Percentiles rank a stretch among this genome's conserved stretches.
Conservation (phyloP, 2,888 invertebrate species). For the Steinernema carpocapsae region DNA sequence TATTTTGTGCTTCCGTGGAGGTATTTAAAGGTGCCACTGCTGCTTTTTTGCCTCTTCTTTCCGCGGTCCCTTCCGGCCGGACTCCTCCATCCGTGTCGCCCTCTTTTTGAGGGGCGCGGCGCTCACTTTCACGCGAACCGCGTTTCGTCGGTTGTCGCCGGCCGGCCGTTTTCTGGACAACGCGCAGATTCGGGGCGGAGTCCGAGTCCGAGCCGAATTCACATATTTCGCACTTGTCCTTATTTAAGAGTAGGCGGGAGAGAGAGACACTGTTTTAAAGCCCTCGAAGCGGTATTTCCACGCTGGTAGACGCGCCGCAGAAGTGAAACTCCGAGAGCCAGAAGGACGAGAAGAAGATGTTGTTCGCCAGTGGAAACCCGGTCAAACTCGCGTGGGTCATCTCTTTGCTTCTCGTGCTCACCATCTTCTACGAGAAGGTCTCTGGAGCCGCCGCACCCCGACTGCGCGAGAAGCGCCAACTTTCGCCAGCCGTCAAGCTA, state of each 20-base stretch:
- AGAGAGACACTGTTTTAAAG: slow-evolving; percentile 28
- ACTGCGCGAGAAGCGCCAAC: slow-evolving; percentile 40
- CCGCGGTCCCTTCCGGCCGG: too few species aligned
- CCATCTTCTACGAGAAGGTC: slow-evolving; percentile 31
- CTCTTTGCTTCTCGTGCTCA: slow-evolving; percentile 19
- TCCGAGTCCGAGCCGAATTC: slow-evolving; percentile 7
- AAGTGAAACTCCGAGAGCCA: neutral
- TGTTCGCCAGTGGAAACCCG: neutral
- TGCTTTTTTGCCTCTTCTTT: too few species aligned
- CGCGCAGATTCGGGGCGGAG: slow-evolving; percentile 33
- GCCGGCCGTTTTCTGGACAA: slow-evolving; percentile 13
- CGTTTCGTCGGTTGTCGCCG: neutral
- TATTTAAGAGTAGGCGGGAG: slow-evolving; percentile 34
- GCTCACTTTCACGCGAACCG: neutral
- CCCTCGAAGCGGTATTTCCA: too few species aligned
- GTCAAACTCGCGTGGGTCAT: slow-evolving; percentile 21
- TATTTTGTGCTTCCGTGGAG: too few species aligned
- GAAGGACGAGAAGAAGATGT: neutral
- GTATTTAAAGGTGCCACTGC: too few species aligned
- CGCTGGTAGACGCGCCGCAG: neutral
- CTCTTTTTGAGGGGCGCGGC: slow-evolving; percentile 5
- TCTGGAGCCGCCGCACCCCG: slow-evolving; percentile 19
- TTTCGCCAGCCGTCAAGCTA: slow-evolving; percentile 40
- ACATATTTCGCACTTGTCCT: slow-evolving; percentile 34
- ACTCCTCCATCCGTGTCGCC: neutral